These are phyloP conservation scores for Spatulosminthurus flaviceps DNA, from an alignment of 2,888 invertebrate species.

Conservation along the genomic window DNA sequence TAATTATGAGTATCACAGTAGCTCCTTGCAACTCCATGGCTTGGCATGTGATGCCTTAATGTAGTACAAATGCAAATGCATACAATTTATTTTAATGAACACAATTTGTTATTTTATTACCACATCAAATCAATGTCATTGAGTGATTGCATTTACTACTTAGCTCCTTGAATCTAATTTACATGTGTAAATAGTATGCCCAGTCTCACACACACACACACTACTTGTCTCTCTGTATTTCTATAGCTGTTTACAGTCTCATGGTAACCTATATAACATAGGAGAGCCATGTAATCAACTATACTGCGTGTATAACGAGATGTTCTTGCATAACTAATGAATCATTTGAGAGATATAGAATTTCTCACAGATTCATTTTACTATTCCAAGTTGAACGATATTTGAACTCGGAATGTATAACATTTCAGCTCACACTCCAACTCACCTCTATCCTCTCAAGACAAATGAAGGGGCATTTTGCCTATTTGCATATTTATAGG, in stretches of 20 bases:
- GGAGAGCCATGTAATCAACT: slow-evolving; percentile 8
- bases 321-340: slow-evolving; percentile 30
- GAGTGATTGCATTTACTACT: slow-evolving; percentile 35
- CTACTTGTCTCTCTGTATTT: not conserved
- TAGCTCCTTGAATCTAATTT: slow-evolving; percentile 20
- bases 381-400: not conserved
- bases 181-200: slow-evolving; percentile 4
- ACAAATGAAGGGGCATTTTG: slow-evolving; percentile 39
- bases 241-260: slow-evolving; percentile 18
- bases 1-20: too few species aligned
- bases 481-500: slow-evolving; percentile 11
- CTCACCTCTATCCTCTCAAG: slow-evolving; percentile 15
- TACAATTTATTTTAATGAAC: slow-evolving; percentile 12
- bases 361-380: slow-evolving; percentile 41
- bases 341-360: slow-evolving; percentile 2
- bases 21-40: too few species aligned
- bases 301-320: slow-evolving; percentile 22
- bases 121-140: slow-evolving; percentile 24
- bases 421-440: not conserved
- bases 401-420: slow-evolving; percentile 9
- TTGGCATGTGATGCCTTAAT: not conserved
- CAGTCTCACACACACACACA: too few species aligned
- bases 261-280: too few species aligned
- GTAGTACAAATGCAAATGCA: not conserved
- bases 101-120: slow-evolving; percentile 8